Percentiles rank a stretch among this genome's conserved stretches.
Conservation (phyloP, 2,888 invertebrate genomes). For the Galerucella pusilla region DNA sequence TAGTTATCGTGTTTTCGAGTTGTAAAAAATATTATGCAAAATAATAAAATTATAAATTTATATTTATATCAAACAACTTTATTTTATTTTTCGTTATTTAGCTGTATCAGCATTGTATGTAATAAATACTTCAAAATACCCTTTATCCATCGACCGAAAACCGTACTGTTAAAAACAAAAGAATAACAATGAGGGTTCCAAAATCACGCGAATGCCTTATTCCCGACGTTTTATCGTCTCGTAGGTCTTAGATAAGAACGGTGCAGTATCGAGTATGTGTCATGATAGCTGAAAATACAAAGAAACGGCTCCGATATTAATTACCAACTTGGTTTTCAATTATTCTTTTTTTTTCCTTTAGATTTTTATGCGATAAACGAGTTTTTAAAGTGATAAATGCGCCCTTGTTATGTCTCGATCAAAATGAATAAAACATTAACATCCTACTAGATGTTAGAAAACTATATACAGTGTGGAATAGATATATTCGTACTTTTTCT, state of each 20-base stretch:
- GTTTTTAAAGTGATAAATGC: conserved; percentile 26
- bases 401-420: conserved; percentile 11
- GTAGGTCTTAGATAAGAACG: conserved; percentile 50
- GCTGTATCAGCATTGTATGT: conserved; percentile 20
- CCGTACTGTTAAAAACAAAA: conserved; percentile 45
- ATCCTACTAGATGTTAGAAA: background rate
- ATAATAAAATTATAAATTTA: background rate
- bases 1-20: too few species aligned
- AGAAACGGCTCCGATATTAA: conserved; percentile 48
- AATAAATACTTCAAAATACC: conserved; percentile 41
- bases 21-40: too few species aligned
- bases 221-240: conserved; percentile 52
- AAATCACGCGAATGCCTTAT: conserved; percentile 56
- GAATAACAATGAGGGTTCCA: conserved; percentile 53
- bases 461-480: conserved; percentile 1
- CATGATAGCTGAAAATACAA: conserved; percentile 48
- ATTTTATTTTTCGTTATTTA: background rate
- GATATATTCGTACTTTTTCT: too few species aligned
- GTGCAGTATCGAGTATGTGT: conserved; percentile 55
- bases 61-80: background rate
- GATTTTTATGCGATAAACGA: conserved; percentile 25
- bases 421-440: background rate
- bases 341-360: conserved; percentile 40
- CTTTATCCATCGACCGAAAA: conserved; percentile 46
- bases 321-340: conserved; percentile 46